These are phyloP conservation scores for Sminthopsis crassicaudata DNA, from an alignment of 2,113 vertebrate species.

Conservation along the genomic window DNA sequence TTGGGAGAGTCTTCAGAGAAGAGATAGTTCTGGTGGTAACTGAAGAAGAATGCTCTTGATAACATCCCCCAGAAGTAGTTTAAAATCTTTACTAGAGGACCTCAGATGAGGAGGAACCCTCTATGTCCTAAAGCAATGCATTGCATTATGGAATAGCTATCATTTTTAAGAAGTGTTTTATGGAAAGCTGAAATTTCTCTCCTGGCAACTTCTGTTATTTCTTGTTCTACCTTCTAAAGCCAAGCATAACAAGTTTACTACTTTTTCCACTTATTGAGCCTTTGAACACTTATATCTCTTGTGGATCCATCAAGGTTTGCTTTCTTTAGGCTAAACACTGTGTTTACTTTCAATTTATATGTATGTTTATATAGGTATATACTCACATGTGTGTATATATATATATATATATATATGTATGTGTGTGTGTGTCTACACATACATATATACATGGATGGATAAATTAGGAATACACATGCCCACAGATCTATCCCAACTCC, in stretches of 20 bases:
- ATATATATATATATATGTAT: background rate
- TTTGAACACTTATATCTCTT: background rate
- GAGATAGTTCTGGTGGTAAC: background rate
- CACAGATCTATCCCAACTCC: slow-evolving; percentile 33
- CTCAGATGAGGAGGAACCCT: background rate
- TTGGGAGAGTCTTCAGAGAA: background rate
- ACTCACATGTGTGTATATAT: slow-evolving; percentile 8
- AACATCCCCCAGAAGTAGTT: background rate
- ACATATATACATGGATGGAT: background rate
- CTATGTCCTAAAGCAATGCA: background rate
- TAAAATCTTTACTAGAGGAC: background rate
- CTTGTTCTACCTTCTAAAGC: background rate
- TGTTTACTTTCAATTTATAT: background rate
- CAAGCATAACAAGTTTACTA: background rate
- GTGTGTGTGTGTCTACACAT: background rate
- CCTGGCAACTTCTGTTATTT: background rate
- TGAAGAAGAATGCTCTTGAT: background rate
- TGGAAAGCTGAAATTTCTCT: background rate
- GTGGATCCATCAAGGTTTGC: background rate
- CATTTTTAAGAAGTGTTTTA: background rate
- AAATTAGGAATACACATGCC: too few species aligned
- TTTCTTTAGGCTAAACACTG: background rate
- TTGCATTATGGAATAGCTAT: background rate
- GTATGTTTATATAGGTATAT: too few species aligned
- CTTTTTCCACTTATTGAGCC: background rate